Conservation (phyloP, 2,113 vertebrate species). For the Phyllopteryx taeniolatus region DNA sequence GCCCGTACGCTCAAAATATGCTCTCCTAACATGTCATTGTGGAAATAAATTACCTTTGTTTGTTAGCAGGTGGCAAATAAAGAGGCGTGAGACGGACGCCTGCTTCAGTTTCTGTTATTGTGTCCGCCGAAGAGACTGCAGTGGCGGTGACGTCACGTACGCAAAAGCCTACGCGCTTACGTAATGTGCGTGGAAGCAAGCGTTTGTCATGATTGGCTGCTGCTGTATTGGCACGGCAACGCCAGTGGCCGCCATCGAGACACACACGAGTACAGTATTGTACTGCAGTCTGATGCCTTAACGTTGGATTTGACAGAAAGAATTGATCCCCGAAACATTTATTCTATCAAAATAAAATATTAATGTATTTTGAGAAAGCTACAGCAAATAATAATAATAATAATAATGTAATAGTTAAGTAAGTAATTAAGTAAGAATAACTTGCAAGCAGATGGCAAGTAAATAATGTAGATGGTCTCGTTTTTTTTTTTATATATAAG, state of each 20-base stretch:
- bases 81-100: slow-evolving; percentile 30
- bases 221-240: too few relatives aligned
- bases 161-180: slow-evolving; percentile 9
- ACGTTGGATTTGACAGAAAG: background rate
- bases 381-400: too few relatives aligned
- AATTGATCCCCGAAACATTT: too few relatives aligned
- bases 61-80: slow-evolving; percentile 24
- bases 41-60: slow-evolving; percentile 56
- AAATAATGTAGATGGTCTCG: background rate
- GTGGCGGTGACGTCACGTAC: slow-evolving; percentile 46
- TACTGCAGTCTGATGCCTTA: background rate
- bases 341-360: too few relatives aligned
- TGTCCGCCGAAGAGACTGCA: slow-evolving; percentile 58
- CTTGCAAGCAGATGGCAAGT: too few relatives aligned
- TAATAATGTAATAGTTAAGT: too few relatives aligned
- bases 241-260: background rate
- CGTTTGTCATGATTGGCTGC: slow-evolving; percentile 50
- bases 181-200: slow-evolving; percentile 14
- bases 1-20: background rate
- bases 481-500: background rate
- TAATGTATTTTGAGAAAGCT: too few relatives aligned
- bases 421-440: too few relatives aligned
- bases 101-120: slow-evolving; percentile 29
- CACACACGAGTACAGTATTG: background rate
- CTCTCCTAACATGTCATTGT: background rate